Evolutionary conservation across 92 coral and sea anemone genomes (phyloP).

Genomic region (Palythoa grandiflora): DNA sequence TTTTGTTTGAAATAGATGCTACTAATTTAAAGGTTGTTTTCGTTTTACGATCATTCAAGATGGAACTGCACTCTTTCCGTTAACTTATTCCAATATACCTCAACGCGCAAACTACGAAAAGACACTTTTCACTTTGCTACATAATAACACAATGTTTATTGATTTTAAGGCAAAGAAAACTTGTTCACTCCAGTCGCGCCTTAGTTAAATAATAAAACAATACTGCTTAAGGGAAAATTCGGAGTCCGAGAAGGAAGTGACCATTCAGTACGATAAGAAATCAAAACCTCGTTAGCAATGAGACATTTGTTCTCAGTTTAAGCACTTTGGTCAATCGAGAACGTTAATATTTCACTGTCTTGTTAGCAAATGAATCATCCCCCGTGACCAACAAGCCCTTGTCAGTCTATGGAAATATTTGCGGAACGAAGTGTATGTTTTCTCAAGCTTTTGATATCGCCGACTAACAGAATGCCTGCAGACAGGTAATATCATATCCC

Average conservation of each 20-base stretch:
- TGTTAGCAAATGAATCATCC: constrained; percentile 26
- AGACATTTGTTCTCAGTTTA: constrained; percentile 35
- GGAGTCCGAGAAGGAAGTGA: not conserved
- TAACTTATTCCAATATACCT: not conserved
- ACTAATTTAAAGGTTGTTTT: not conserved
- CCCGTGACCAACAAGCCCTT: not conserved
- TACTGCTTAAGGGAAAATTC: not conserved
- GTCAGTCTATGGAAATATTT: not conserved
- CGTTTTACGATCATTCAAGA: not conserved
- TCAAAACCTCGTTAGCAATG: constrained; percentile 49
- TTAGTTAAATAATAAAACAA: not conserved
- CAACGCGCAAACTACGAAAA: not conserved
- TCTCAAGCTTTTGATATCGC: not conserved
- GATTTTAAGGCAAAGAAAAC: not conserved
- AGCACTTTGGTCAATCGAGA: not conserved
- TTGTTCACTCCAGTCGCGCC: not conserved
- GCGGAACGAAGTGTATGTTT: constrained; percentile 10
- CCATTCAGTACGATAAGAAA: constrained; percentile 1
- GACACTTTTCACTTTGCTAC: not conserved
- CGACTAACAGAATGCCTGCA: constrained; percentile 15
- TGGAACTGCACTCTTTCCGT: not conserved
- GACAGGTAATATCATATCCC: not conserved
- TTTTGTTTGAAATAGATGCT: not conserved
- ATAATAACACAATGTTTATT: not conserved
- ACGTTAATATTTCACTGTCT: constrained; percentile 16